These are phyloP conservation scores for Drosophila anceps DNA, from an alignment of 2,888 invertebrate genomes.

Conservation along the genomic window DNA sequence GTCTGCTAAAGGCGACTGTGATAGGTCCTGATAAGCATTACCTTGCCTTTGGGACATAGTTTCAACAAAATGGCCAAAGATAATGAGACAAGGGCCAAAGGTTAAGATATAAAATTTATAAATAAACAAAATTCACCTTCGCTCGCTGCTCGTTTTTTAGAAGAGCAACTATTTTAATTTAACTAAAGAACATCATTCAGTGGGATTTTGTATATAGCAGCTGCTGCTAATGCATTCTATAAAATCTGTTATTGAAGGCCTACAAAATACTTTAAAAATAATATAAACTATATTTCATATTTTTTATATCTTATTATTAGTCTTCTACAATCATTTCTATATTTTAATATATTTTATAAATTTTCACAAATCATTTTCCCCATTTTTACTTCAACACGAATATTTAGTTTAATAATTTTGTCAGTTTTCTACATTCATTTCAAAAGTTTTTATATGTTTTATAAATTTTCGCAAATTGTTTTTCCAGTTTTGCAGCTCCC, in stretches of 20 bases:
- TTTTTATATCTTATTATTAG: neutral
- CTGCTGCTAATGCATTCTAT: neutral
- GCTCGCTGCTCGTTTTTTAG: neutral
- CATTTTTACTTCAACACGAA: too few relatives aligned
- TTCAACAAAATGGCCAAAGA: constrained; percentile 32
- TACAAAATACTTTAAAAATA: neutral
- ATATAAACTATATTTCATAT: neutral
- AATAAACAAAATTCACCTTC: constrained; percentile 39
- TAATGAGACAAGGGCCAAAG: constrained; percentile 43
- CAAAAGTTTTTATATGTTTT: neutral
- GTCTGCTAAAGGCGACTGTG: constrained; percentile 21
- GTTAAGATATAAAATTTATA: constrained; percentile 34
- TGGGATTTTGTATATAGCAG: neutral
- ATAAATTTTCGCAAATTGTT: neutral
- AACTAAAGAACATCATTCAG: constrained; percentile 2
- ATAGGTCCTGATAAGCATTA: constrained; percentile 43
- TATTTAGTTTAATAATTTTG: too few relatives aligned
- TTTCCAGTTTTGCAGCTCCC: neutral
- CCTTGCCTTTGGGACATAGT: constrained; percentile 44
- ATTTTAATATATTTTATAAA: neutral
- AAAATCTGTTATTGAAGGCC: neutral
- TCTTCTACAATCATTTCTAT: neutral
- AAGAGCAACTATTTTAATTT: neutral
- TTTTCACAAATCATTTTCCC: neutral
- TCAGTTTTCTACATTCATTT: neutral